Conservation (phyloP, 2,888 invertebrate genomes). For the Phlogophora meticulosa region DNA sequence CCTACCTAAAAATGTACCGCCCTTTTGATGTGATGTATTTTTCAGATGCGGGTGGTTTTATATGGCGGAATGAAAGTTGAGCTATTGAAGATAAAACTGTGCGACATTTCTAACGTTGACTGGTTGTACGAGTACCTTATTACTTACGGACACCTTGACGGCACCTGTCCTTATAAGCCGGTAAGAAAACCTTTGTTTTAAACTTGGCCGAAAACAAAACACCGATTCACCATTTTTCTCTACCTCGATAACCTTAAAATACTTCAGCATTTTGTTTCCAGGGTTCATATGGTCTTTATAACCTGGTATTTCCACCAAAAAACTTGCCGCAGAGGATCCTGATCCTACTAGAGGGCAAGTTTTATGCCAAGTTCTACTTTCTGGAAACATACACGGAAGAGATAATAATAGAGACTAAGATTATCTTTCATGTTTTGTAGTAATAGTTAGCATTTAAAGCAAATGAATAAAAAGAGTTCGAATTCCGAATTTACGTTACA, state of each 20-base stretch:
- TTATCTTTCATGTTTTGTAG: neutral
- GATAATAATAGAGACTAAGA: conserved; percentile 2
- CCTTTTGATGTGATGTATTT: neutral
- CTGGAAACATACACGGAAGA: conserved; percentile 37
- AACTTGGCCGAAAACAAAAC: neutral
- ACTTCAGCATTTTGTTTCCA: conserved; percentile 31
- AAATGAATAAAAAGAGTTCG: too few relatives aligned
- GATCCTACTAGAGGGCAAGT: conserved; percentile 12
- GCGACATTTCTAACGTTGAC: conserved; percentile 1
- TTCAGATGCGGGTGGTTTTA: conserved; percentile 20
- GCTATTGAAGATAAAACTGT: conserved; percentile 9
- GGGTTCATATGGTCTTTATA: conserved; percentile 52
- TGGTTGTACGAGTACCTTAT: conserved; percentile 26
- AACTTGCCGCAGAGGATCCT: conserved; percentile 42
- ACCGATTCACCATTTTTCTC: neutral
- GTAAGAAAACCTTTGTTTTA: conserved; percentile 32
- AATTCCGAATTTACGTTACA: too few relatives aligned
- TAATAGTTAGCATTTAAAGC: neutral
- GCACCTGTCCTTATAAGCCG: conserved; percentile 29
- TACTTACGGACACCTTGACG: neutral
- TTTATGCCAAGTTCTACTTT: conserved; percentile 15
- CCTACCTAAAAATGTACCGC: too few relatives aligned
- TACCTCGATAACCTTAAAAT: neutral
- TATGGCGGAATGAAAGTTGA: neutral
- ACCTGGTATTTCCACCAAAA: conserved; percentile 65